Base-by-base conservation (phyloP, 2,113 vertebrate genomes). In the Zosterops hypoxanthus region DNA sequence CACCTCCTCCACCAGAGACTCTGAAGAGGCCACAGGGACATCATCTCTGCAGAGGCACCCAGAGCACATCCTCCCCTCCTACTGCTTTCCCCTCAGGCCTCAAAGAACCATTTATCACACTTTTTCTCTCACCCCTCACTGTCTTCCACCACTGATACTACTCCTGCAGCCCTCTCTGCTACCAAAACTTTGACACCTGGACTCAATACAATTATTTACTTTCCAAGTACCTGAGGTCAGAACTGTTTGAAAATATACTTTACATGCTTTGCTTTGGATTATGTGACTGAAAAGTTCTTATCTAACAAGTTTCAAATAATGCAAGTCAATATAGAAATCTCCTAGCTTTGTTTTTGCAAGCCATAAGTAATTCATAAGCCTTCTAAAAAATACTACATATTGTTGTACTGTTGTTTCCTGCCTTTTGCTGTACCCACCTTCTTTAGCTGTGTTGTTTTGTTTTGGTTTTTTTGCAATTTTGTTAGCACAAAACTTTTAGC, bases 11-110 rank as follows among this genome's bases (percentile, higher is more conserved):
- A 24, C 17, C 26, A 11, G 8, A 26, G 11, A 39, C 14, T 25
- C 28, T 47, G 2, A 22, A 2, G 22, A 6, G 1, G 2, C 3
- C 4, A 0, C 28, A 36, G 19, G 15, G 4, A 6, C 9, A n/a
- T 14, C 8, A n/a, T 14, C 8, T 64, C 56, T 39, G 29, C 23
- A 12, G 10, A 50, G 9, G 19, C 0, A 1, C 11, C 4, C 16
- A 17, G 10, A 25, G 11, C 20, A 9, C 9, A 14, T 49, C 11
- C 14, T 63, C 8, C 25, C 8, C 19, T 49, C 17, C 8, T 68
- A 9, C 22, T 21, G 5, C 33, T 36, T 60, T 57, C 6, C 12
- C 16, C 25, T 46, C 1, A 0, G 8, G 16, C 14, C 11, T 33
- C 9, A 3, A n/a, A 68, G 11, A 6, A 19, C 4, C 19, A 12